Evolutionary conservation across 64 coral and sea anemone species (phyloP).

Genomic region (Stichodactyla helianthus): DNA sequence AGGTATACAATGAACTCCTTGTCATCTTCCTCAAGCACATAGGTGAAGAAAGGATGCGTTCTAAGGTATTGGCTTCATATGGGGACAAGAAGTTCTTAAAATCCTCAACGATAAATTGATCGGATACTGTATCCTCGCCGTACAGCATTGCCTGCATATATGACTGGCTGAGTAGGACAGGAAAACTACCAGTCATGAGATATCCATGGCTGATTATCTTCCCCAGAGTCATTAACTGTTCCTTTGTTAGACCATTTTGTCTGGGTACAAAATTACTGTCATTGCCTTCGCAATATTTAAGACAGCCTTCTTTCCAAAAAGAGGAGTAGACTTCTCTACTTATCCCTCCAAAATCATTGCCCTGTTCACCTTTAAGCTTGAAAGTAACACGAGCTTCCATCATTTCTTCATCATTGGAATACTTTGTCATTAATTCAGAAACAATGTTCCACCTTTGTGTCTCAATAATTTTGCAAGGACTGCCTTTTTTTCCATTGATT

Average conservation of each 20-base stretch:
- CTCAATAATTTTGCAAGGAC: too few relatives aligned
- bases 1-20: background rate
- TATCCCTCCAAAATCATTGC: constrained; percentile 27
- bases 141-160: constrained; percentile 19
- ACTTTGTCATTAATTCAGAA: constrained; percentile 1
- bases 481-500: too few relatives aligned
- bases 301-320: constrained; percentile 27
- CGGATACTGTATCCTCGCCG: constrained; percentile 28
- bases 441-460: constrained; percentile 24
- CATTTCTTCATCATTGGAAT: constrained; percentile 21
- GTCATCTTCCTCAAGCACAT: constrained; percentile 21
- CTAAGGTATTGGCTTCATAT: too few relatives aligned
- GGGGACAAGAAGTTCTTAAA: too few relatives aligned
- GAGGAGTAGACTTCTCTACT: constrained; percentile 28
- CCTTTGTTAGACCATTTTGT: constrained; percentile 27
- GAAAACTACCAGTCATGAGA: constrained; percentile 35
- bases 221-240: background rate
- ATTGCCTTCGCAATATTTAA: constrained; percentile 20
- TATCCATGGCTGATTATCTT: constrained; percentile 16
- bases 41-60: too few relatives aligned
- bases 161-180: constrained; percentile 25
- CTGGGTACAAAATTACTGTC: constrained; percentile 14
- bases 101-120: constrained; percentile 21
- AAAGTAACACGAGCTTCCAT: background rate
- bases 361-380: constrained; percentile 23